These are phyloP conservation scores for Macrosiphum euphorbiae DNA, from an alignment of 2,888 invertebrate genomes.

Conservation along the genomic window DNA sequence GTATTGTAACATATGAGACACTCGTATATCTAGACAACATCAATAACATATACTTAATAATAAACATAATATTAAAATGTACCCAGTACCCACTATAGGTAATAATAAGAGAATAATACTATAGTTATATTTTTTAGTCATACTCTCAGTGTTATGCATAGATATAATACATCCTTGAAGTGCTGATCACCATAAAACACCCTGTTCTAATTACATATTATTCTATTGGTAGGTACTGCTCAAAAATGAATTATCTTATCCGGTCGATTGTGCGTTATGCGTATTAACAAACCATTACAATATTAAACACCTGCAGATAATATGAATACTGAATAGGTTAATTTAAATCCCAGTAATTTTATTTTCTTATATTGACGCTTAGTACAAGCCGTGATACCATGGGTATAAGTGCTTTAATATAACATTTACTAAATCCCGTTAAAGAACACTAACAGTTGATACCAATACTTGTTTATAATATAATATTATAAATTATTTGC, in stretches of 20 bases:
- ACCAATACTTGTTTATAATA: neutral
- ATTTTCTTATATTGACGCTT: neutral
- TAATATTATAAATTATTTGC: neutral
- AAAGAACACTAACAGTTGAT: neutral
- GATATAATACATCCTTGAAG: neutral
- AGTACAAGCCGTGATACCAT: neutral
- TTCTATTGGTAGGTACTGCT: neutral
- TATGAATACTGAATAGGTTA: neutral
- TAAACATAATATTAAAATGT: neutral
- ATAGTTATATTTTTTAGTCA: neutral
- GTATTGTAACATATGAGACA: too few species aligned
- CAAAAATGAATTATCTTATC: conserved; percentile 27
- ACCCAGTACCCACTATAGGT: neutral
- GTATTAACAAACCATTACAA: conserved; percentile 10
- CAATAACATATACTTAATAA: neutral
- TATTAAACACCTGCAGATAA: neutral
- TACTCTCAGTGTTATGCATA: too few species aligned
- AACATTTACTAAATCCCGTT: neutral
- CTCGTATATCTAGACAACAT: neutral
- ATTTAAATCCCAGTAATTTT: neutral
- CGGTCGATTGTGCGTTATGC: neutral
- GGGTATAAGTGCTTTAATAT: neutral
- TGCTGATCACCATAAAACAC: neutral
- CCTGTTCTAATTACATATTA: neutral
- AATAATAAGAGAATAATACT: too few species aligned